Conservation (phyloP, 2,113 vertebrate genomes). For the Leiothrix lutea region DNA sequence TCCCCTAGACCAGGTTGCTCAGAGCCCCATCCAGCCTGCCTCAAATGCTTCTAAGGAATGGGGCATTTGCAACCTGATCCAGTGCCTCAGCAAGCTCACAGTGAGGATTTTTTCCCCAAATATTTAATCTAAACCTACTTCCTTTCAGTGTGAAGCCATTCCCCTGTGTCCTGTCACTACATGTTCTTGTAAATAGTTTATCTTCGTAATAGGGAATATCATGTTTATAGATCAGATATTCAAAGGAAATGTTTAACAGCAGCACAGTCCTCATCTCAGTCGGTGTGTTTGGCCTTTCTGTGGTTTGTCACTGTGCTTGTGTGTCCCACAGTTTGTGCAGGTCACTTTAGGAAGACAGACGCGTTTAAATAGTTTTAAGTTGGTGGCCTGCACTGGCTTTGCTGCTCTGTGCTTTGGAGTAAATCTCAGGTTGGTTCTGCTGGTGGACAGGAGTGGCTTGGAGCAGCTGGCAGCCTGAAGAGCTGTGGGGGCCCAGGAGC, state of each 20-base stretch:
- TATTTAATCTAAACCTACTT: background rate
- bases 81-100: background rate
- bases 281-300: rapidly evolving
- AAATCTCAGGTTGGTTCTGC: background rate
- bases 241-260: background rate
- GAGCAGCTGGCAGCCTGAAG: background rate
- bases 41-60: background rate
- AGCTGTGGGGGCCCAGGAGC: background rate
- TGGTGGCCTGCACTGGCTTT: background rate
- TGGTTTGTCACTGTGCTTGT: background rate
- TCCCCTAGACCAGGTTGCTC: background rate
- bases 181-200: background rate
- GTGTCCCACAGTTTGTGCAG: background rate
- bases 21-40: background rate
- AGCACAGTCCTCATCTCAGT: background rate
- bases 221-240: background rate
- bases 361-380: background rate
- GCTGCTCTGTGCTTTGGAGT: background rate
- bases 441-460: background rate
- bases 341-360: background rate
- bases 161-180: background rate
- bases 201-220: background rate
- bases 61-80: background rate
- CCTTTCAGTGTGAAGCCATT: background rate
- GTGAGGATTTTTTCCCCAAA: background rate